These are phyloP conservation scores for Euspilapteryx auroguttella DNA, from an alignment of 2,888 invertebrate species.

Conservation along the genomic window DNA sequence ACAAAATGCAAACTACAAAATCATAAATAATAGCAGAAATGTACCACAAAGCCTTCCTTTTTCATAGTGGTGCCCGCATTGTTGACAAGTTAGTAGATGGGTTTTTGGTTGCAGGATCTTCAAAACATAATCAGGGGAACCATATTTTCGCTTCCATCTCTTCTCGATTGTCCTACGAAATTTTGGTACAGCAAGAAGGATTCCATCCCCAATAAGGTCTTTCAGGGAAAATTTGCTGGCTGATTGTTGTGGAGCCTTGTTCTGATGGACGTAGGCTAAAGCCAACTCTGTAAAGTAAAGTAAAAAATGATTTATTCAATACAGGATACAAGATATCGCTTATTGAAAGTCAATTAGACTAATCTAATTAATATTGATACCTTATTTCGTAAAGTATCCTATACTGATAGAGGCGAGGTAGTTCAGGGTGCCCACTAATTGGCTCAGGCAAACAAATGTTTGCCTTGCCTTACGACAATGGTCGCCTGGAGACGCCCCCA, in stretches of 20 bases:
- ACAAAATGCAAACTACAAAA: no score
- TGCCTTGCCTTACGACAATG: background rate
- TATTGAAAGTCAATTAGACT: no score
- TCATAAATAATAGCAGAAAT: no score
- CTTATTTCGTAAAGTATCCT: no score
- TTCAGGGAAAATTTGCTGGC: slow-evolving; percentile 53
- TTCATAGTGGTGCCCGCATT: slow-evolving; percentile 86
- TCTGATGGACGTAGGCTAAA: slow-evolving; percentile 24
- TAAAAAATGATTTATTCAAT: no score
- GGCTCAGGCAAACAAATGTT: no score
- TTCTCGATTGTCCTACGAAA: slow-evolving; percentile 75
- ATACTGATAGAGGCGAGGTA: no score
- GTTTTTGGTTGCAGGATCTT: slow-evolving; percentile 74
- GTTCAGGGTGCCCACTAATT: no score
- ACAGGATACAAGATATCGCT: no score
- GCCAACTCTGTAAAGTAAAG: slow-evolving; percentile 42
- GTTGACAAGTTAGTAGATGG: slow-evolving; percentile 73
- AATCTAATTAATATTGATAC: no score
- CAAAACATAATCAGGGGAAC: slow-evolving; percentile 65
- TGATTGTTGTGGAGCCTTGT: slow-evolving; percentile 9
- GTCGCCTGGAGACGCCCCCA: no score
- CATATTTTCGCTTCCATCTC: slow-evolving; percentile 73
- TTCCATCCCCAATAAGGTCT: slow-evolving; percentile 71
- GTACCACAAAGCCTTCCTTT: slow-evolving; percentile 80
- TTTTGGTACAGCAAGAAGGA: slow-evolving; percentile 83